Evolutionary conservation across 2,113 vertebrate species (phyloP).

Genomic region (Misgurnus mizolepis): DNA sequence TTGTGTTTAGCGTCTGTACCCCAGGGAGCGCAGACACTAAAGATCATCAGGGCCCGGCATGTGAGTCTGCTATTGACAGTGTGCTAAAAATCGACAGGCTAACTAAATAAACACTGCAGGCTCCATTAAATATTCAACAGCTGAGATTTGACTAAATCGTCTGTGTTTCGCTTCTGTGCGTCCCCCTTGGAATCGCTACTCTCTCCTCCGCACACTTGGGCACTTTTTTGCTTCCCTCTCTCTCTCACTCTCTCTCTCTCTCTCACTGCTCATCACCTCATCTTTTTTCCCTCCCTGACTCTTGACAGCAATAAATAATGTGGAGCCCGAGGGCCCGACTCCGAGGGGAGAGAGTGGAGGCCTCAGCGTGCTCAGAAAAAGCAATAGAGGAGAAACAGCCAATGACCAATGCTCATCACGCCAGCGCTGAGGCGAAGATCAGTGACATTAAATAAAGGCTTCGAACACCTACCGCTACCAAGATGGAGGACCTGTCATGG

Average conservation of each 20-base stretch:
- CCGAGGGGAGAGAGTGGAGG: conserved; percentile 60
- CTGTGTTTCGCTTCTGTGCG: conserved; percentile 53
- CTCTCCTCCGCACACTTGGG: conserved; percentile 64
- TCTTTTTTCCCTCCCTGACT: conserved; percentile 66
- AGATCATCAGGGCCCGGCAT: conserved; percentile 94
- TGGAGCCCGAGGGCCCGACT: conserved; percentile 75
- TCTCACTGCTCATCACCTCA: conserved; percentile 41
- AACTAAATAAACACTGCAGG: conserved; percentile 96
- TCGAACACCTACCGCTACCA: conserved; percentile 48
- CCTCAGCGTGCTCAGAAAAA: conserved; percentile 66
- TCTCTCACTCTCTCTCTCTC: conserved; percentile 41
- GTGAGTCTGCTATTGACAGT: conserved; percentile 98
- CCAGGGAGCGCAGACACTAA: conserved; percentile 92
- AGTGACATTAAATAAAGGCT: conserved; percentile 72
- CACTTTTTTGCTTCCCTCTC: conserved; percentile 45
- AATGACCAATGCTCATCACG: conserved; percentile 76
- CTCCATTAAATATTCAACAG: conserved; percentile 99
- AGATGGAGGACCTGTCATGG: conserved; percentile 56
- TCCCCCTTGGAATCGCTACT: conserved; percentile 63
- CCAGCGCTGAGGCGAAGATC: conserved; percentile 70
- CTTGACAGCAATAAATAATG: conserved; percentile 77
- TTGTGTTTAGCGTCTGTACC: conserved; percentile 95
- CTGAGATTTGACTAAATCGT: conserved; percentile 89
- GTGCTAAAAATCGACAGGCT: conserved; percentile 99
- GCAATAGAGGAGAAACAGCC: conserved; percentile 77